Percentiles rank a stretch among this genome's conserved stretches.
Evolutionary conservation across 1,140 invertebrate genomes (phyloP).

Genomic region (Magallana angulata): DNA sequence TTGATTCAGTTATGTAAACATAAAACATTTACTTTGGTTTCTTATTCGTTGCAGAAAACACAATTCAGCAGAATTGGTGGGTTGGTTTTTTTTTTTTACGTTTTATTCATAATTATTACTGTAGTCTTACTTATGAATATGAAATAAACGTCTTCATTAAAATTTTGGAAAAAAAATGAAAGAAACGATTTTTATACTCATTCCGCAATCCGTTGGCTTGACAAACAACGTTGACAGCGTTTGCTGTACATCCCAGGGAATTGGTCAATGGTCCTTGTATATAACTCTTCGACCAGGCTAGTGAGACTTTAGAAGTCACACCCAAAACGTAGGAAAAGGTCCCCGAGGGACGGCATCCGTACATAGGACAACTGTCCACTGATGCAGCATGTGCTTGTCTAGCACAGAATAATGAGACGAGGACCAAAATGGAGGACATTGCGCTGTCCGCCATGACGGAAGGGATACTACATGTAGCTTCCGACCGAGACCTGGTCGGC

Average conservation of each 20-base stretch:
- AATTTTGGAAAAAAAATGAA: background rate
- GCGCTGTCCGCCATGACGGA: background rate
- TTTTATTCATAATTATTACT: no score
- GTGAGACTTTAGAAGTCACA: constrained; percentile 39
- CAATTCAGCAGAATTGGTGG: no score
- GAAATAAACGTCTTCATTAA: no score
- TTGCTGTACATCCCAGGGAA: constrained; percentile 61
- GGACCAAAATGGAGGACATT: background rate
- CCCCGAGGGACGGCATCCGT: constrained; percentile 62
- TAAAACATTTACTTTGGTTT: no score
- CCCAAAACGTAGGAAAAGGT: constrained; percentile 58
- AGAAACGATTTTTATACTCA: constrained; percentile 25
- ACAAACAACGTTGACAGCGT: constrained; percentile 58
- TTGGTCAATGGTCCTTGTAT: constrained; percentile 40
- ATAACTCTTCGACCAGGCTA: constrained; percentile 38
- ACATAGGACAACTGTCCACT: constrained; percentile 61
- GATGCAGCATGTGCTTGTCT: background rate
- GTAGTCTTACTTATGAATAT: no score
- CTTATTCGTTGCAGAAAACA: no score
- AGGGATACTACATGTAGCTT: background rate
- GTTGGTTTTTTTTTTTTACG: no score
- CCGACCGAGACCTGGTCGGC: background rate
- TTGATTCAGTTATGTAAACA: no score
- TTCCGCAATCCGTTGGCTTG: constrained; percentile 53
- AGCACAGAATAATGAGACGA: background rate